Base-by-base conservation (phyloP, 2,113 vertebrate genomes). In the Oryzias melastigma region DNA sequence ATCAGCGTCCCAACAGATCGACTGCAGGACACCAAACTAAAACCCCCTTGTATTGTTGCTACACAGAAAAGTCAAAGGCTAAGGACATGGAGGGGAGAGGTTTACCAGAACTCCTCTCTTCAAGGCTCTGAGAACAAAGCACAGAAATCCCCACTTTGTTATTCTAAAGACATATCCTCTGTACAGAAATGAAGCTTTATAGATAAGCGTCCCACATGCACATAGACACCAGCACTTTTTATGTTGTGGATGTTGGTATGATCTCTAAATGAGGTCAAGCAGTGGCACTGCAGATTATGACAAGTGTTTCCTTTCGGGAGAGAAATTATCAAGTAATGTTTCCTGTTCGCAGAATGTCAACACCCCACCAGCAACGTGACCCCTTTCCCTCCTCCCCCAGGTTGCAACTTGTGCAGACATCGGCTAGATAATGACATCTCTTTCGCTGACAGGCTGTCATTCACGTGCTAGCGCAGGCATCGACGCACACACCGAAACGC, bases 41-140 rank as follows among this genome's bases (percentile, higher is more conserved):
- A 82, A 71, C 77, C 84, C 43, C 44, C 29, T 22, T 15, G 78
- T 48, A 89, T 90, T 90, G 88, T 90, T 88, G 80, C 54, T 61
- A 85, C 86, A 88, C 73, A 68, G 80, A 77, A 55, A 81, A 86
- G 88, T 85, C 88, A 90, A 87, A 90, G 88, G 88, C 70, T 87
- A 87, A 87, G 87, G 85, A 80, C 81, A 19, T 75, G 77, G 76
- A 80, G 83, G 80, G 79, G 70, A 71, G 62, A 64, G 79, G 56
- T 71, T 77, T 61, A 64, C 58, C 66, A 58, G 55, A 64, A 51
- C 56, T 41, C 71, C 16, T 68, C 65, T 72, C 41, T 55, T 63
- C 76, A 65, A 79, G 81, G 77, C 74, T 71, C 17, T 35, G 13
- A 17, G 24, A 84, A 85, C 80, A 85, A 87, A 82, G 72, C 29